Evolutionary conservation across 2,113 vertebrate species (phyloP).

Genomic region (Sigmodon hispidus): DNA sequence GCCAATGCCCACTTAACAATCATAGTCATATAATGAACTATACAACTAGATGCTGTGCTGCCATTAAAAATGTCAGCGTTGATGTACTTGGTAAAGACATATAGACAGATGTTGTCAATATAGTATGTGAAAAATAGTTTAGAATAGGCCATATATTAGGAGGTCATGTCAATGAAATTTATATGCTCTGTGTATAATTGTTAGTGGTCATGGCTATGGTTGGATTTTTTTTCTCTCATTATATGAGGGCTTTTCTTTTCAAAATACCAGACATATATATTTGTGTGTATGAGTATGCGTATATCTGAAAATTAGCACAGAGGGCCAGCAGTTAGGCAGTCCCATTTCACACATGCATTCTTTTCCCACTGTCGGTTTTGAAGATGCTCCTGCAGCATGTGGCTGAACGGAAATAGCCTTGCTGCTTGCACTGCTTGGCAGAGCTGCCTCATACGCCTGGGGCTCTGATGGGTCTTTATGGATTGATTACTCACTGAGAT

Average conservation of each 20-base stretch:
- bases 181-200: slow-evolving; percentile 8
- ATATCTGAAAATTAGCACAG: neutral
- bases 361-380: neutral
- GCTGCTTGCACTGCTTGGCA: neutral
- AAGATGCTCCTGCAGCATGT: neutral
- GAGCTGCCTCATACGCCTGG: too few species aligned
- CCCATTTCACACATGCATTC: accelerated
- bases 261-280: neutral
- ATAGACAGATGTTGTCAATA: slow-evolving; percentile 39
- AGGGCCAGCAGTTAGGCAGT: too few species aligned
- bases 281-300: neutral
- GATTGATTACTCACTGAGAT: neutral
- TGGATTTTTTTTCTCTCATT: slow-evolving; percentile 36
- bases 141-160: neutral
- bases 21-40: neutral
- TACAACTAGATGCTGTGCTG: neutral
- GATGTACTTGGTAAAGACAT: neutral
- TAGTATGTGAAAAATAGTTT: slow-evolving; percentile 1
- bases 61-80: neutral
- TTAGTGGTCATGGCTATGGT: slow-evolving; percentile 17
- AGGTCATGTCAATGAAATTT: neutral
- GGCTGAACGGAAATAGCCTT: neutral
- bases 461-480: neutral
- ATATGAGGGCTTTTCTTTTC: neutral
- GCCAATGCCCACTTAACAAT: neutral